Conservation (phyloP, 23 tunicate species). For the Ciona savignyi region DNA sequence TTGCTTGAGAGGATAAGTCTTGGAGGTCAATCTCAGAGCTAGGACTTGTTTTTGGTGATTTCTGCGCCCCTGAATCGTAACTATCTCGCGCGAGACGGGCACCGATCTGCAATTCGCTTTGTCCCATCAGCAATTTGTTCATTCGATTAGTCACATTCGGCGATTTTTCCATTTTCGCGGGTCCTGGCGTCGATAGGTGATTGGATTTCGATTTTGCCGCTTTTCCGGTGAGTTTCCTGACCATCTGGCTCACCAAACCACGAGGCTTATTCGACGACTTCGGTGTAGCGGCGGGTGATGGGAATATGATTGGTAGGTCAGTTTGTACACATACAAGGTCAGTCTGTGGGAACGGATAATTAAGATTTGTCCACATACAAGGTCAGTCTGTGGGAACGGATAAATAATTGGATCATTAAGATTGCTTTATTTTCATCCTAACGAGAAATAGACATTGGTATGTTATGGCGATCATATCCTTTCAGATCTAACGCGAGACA, state of each 20-base stretch:
- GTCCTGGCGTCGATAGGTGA: not conserved
- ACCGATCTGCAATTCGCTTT: not conserved
- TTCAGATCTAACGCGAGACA: no score
- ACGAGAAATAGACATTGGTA: no score
- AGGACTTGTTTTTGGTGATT: not conserved
- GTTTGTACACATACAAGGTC: no score
- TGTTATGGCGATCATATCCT: no score
- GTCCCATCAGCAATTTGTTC: slow-evolving; percentile 27
- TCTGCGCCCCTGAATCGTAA: not conserved
- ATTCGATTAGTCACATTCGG: slow-evolving; percentile 8
- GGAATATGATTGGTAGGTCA: no score
- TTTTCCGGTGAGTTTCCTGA: slow-evolving; percentile 23
- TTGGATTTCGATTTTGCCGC: not conserved
- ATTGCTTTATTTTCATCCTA: no score
- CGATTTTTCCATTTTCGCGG: no score
- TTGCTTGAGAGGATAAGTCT: not conserved
- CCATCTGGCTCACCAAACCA: slow-evolving; percentile 50
- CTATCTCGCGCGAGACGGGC: not conserved
- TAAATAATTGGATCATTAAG: no score
- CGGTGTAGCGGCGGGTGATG: no score
- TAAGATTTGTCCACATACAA: no score
- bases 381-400: no score
- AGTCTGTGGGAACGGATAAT: no score
- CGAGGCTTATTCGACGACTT: slow-evolving; percentile 23
- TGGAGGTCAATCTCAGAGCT: not conserved